These are phyloP conservation scores for Ryuthela nishihirai DNA, from an alignment of 2,888 invertebrate genomes.

Conservation along the genomic window DNA sequence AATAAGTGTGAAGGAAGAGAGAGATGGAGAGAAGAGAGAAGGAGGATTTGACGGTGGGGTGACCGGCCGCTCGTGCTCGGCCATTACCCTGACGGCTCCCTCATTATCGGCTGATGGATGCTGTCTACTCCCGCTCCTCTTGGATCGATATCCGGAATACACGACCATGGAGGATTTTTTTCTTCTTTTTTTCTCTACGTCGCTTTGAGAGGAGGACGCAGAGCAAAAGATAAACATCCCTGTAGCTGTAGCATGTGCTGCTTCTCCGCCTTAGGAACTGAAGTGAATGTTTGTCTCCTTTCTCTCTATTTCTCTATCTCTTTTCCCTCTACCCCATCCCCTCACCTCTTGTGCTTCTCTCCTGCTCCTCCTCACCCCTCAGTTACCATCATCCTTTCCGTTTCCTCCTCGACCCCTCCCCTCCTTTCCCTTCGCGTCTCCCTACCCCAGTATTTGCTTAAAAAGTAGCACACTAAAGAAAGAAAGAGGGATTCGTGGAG, in stretches of 20 bases:
- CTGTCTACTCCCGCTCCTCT: conserved; percentile 28
- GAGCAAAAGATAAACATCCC: conserved; percentile 2
- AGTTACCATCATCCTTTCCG: no score
- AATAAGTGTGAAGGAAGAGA: not conserved
- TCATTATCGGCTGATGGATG: conserved; percentile 38
- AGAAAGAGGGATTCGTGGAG: no score
- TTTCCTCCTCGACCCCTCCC: no score
- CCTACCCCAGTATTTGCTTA: conserved; percentile 34
- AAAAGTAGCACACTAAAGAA: conserved; percentile 33
- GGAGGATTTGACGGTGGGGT: conserved; percentile 6
- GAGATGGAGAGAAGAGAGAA: conserved; percentile 4
- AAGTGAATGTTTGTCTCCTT: conserved; percentile 35
- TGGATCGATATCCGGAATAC: conserved; percentile 32
- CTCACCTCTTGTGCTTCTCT: no score
- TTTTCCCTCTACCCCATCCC: conserved; percentile 26
- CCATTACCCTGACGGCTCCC: conserved; percentile 38
- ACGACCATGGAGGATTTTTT: conserved; percentile 9
- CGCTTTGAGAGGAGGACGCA: not conserved
- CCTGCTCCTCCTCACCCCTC: no score
- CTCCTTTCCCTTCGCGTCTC: conserved; percentile 27
- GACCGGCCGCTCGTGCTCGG: conserved; percentile 18
- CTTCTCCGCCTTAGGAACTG: conserved; percentile 10
- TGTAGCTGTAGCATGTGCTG: no score
- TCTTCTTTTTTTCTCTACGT: not conserved
- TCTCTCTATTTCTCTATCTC: conserved; percentile 36